phyloP scores from a whole-genome alignment of 2,888 invertebrate genomes.

The Neoascia interrupta region DNA sequence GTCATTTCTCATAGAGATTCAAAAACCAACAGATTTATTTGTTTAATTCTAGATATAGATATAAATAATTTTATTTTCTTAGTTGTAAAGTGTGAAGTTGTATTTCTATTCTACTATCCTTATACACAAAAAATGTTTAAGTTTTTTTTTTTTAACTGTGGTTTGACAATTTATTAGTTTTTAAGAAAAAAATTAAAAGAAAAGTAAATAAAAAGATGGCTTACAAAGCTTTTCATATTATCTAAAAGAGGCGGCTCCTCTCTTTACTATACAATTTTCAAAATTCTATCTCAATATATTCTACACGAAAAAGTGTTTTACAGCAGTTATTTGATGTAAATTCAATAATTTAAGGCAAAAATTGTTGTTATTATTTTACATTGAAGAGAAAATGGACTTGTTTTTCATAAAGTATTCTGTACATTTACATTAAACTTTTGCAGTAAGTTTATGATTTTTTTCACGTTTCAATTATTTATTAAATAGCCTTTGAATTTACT shows the following conservation, averaged over 20 bases:
- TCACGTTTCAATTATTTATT: background rate
- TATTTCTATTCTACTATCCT: constrained; percentile 29
- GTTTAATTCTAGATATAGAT: background rate
- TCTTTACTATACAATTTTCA: background rate
- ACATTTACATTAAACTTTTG: background rate
- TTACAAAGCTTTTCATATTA: constrained; percentile 39
- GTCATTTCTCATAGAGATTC: constrained; percentile 46
- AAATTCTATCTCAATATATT: constrained; percentile 8
- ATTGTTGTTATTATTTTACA: constrained; percentile 14
- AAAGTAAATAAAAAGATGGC: constrained; percentile 12
- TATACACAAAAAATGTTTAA: constrained; percentile 42
- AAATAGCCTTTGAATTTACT: background rate
- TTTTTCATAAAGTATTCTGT: too few relatives aligned
- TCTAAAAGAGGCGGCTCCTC: constrained; percentile 30
- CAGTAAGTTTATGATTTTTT: background rate
- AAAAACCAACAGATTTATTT: too few relatives aligned
- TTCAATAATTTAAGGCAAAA: constrained; percentile 50
- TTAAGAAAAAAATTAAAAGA: constrained; percentile 27
- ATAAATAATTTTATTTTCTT: background rate
- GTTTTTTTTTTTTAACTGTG: constrained; percentile 20
- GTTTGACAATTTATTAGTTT: background rate
- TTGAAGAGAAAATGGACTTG: constrained; percentile 38
- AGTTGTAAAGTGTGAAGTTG: background rate
- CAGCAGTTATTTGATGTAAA: constrained; percentile 40
- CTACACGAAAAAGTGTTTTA: constrained; percentile 16